Evolutionary conservation across 2,888 invertebrate species (phyloP), one percentile per base, ranked within the genome.

Genomic region (Drosophila merina): DNA sequence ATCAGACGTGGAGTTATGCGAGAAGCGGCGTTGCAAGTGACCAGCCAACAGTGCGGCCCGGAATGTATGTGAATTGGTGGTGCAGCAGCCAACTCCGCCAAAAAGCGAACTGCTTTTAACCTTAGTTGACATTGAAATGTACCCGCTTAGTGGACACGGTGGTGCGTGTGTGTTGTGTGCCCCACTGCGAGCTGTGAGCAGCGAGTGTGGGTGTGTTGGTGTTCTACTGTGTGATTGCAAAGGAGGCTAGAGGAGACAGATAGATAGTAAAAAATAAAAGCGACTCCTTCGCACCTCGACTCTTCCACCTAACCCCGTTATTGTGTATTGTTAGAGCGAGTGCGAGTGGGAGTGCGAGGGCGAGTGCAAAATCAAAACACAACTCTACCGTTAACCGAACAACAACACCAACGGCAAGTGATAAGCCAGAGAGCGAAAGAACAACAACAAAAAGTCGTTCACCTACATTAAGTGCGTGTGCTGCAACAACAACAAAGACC

Each of bases 81-180:
- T 36, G 26, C 28, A 56, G 52, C 48, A 47, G 55, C 48, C 38
- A 82, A 81, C 81, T 77, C 60, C 70, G 54, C 57, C 58, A 50
- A 49, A 74, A 74, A 67, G 58, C 55, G 82, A 78, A 82, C 84
- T 84, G 78, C 82, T 85, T 83, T 88, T 91, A 91, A 91, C 91
- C 91, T 91, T 91, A 90, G 89, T 88, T 91, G 91, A 91, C 91
- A 91, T 91, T 91, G 91, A 91, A 90, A 86, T 80, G 82, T 82
- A 82, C 83, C 82, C 82, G 83, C 82, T 83, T 79, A 56, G 64
- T 63, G 70, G 42, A 45, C 57, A 51, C 42, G 51, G 12, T 51
- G 47, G 47, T 62, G 52, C 62, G 63, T 63, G 55, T 47, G 57
- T 60, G 44, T 56, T 52, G 33, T 52, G 33, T 58, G 38, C 33